Percentiles rank a stretch among this genome's conserved stretches.
Conservation (phyloP, 2,113 vertebrate genomes). For the Lasiurus borealis region DNA sequence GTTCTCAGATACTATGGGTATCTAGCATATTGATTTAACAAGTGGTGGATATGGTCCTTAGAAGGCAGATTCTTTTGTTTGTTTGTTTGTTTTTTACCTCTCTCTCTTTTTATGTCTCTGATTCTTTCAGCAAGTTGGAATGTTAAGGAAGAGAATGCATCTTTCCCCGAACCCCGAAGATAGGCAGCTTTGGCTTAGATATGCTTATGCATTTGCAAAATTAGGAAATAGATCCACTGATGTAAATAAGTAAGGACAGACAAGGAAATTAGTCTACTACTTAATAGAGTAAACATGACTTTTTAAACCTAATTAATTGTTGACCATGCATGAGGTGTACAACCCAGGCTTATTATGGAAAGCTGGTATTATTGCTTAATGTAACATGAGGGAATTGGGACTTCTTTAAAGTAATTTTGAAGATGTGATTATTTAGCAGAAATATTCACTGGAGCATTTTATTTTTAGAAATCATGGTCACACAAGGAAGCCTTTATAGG, state of each 20-base stretch:
- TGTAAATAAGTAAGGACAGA: slow-evolving; percentile 48
- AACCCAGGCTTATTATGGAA: slow-evolving; percentile 57
- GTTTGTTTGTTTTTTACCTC: not conserved
- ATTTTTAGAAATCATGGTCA: slow-evolving; percentile 81
- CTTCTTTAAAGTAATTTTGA: slow-evolving; percentile 79
- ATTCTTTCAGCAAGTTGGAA: slow-evolving; percentile 64
- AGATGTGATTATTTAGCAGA: slow-evolving; percentile 81
- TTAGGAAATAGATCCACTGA: slow-evolving; percentile 60
- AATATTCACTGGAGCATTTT: slow-evolving; percentile 79
- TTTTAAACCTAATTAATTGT: slow-evolving; percentile 69
- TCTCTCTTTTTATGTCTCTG: not conserved
- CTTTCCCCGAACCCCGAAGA: slow-evolving; percentile 28
- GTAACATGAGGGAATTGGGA: slow-evolving; percentile 57
- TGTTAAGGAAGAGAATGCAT: slow-evolving; percentile 52
- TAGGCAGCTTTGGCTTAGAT: slow-evolving; percentile 59
- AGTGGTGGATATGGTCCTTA: not conserved
- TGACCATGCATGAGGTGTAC: slow-evolving; percentile 41
- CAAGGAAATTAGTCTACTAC: slow-evolving; percentile 59
- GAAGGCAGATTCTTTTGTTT: slow-evolving; percentile 40
- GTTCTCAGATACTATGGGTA: not conserved
- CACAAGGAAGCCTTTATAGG: slow-evolving; percentile 78
- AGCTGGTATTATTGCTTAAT: slow-evolving; percentile 64
- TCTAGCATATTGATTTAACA: slow-evolving; percentile 36
- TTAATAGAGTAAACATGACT: slow-evolving; percentile 68
- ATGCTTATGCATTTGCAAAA: slow-evolving; percentile 54